Conservation (phyloP, 2,888 invertebrate genomes). For the Philonicus albiceps region DNA sequence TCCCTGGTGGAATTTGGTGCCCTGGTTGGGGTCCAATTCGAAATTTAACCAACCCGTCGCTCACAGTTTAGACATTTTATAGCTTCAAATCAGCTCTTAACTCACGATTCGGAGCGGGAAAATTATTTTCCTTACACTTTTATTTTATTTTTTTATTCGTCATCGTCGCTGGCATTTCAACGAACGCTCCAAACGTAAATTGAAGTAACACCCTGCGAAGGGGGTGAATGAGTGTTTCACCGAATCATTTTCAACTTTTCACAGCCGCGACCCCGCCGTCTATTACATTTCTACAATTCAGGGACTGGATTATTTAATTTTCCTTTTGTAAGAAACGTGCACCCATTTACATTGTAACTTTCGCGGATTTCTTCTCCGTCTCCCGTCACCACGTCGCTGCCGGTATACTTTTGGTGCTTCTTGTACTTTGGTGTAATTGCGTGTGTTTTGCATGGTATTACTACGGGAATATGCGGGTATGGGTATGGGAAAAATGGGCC, state of each 20-base stretch:
- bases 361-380: neutral
- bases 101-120: neutral
- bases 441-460: neutral
- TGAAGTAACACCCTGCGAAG: neutral
- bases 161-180: neutral
- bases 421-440: neutral
- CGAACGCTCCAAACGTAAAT: neutral
- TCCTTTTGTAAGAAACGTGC: conserved; percentile 1
- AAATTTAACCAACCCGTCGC: neutral
- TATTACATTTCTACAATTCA: conserved; percentile 6
- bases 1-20: neutral
- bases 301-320: conserved; percentile 35
- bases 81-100: conserved; percentile 3
- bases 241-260: conserved; percentile 1
- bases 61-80: neutral
- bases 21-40: neutral
- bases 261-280: neutral
- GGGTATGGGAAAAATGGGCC: neutral
- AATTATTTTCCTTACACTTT: conserved; percentile 1
- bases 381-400: neutral
- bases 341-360: neutral
- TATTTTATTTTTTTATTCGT: neutral
- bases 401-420: neutral
- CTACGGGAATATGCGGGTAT: neutral
- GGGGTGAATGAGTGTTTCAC: neutral